Evolutionary conservation across 2,113 vertebrate species (phyloP), one percentile per base, ranked within the genome.

Genomic region (Eolophus roseicapilla): DNA sequence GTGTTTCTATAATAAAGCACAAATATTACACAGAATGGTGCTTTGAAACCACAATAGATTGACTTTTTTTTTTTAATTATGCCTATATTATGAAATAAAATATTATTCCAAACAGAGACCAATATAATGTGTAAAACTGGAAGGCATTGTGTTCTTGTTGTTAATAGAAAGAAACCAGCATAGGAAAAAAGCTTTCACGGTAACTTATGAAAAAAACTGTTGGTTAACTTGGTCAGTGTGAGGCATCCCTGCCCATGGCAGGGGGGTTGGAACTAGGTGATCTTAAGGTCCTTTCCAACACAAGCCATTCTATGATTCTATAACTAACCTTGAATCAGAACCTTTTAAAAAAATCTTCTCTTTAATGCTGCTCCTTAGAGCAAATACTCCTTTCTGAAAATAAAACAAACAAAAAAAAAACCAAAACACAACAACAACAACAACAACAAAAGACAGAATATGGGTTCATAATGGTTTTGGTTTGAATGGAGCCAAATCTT

Each of bases 321-420:
- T 59, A 15, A 59, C 55, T 94, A 93, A 95, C 75, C 88, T 97
- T 96, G 94, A 97, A 96, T 82, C 68, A 95, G 92, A 96, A 93
- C 79, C 67, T 96, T 97, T 92, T 65, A 31, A 60, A 35, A 59
- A 86, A 81, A 62, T 60, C 39, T 65, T 43, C 49, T 91, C 57
- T 95, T 76, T 88, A 95, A 57, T 93, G 29, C 39, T 78, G 5
- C 14, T 95, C 17, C 71, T 93, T 70, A 90, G 20, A 92, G 37
- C 29, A 87, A 91, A 77, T 31, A 76, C 7, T 82, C 50, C 41
- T 77, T 76, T 71, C 27, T 86, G 44, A 44, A 90, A 92, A 65
- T 5, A 75, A 70, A 64, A 86, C 10, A 18, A 59, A 67, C n/a
- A 8, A 35, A 79, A 92, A 46, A 88, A 93, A 71, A 13, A 39